phyloP scores from a whole-genome alignment of 2,888 invertebrate genomes.

The Craniophora ligustri region DNA sequence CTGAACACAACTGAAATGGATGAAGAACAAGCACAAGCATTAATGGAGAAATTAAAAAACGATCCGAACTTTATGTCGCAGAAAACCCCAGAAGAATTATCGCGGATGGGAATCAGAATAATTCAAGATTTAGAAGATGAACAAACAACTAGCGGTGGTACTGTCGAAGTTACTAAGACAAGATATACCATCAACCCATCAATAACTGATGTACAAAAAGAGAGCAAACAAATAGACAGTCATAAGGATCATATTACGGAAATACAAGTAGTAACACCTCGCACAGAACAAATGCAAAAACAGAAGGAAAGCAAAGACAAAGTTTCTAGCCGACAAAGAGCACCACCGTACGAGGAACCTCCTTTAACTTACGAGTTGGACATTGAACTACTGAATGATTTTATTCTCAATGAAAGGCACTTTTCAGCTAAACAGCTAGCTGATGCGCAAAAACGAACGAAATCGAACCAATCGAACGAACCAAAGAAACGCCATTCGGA shows the following conservation, averaged over 20 bases:
- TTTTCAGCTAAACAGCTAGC: constrained; percentile 80
- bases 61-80: constrained; percentile 85
- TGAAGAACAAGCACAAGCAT: constrained; percentile 80
- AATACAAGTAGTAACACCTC: constrained; percentile 91
- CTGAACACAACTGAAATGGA: constrained; percentile 85
- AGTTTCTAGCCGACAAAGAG: constrained; percentile 79
- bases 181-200: constrained; percentile 81
- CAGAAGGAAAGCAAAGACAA: constrained; percentile 74
- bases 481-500: constrained; percentile 87
- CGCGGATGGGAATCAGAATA: constrained; percentile 79
- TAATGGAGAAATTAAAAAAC: constrained; percentile 83
- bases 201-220: constrained; percentile 79
- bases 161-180: constrained; percentile 79
- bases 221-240: constrained; percentile 61
- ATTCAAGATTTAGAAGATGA: constrained; percentile 81
- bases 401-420: constrained; percentile 82
- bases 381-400: constrained; percentile 82
- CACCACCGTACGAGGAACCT: constrained; percentile 74
- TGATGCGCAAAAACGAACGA: constrained; percentile 78
- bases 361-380: constrained; percentile 80
- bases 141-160: constrained; percentile 68
- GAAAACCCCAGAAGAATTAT: constrained; percentile 80
- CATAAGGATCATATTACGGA: constrained; percentile 91
- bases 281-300: constrained; percentile 72
- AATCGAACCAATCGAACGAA: constrained; percentile 74